Evolutionary conservation across 1,140 invertebrate genomes (phyloP).

Genomic region (Pseudobourletiella spinata): DNA sequence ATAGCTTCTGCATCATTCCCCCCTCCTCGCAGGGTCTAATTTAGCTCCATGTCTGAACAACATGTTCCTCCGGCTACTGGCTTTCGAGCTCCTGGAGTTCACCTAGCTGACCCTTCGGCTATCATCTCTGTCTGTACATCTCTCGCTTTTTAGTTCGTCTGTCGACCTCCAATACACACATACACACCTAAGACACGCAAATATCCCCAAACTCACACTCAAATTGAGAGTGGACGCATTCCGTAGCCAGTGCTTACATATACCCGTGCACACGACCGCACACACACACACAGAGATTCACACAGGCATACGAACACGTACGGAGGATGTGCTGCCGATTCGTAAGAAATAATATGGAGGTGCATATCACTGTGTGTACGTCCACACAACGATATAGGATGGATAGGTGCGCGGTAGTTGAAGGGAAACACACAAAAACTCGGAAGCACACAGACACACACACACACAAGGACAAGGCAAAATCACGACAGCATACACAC

Average conservation of each 20-base stretch:
- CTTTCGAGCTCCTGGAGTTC: conserved; percentile 8
- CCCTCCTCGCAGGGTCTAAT: not conserved
- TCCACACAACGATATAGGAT: too few species aligned
- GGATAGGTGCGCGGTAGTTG: too few species aligned
- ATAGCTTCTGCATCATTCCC: not conserved
- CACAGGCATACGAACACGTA: not conserved
- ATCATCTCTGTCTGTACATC: not conserved
- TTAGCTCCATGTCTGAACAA: not conserved
- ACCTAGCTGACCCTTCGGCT: conserved; percentile 1
- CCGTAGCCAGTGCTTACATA: too few species aligned
- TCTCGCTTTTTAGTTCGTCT: not conserved
- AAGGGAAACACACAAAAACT: too few species aligned
- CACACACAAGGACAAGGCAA: too few species aligned
- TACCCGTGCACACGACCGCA: too few species aligned
- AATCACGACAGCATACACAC: too few species aligned
- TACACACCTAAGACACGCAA: too few species aligned
- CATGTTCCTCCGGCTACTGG: conserved; percentile 6
- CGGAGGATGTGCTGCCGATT: not conserved
- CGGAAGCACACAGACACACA: too few species aligned
- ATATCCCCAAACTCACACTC: too few species aligned
- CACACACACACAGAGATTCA: not conserved
- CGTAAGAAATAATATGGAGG: not conserved
- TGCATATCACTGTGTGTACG: too few species aligned
- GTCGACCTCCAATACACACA: not conserved
- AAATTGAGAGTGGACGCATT: too few species aligned